Conservation (phyloP, 2,888 invertebrate species). For the Lasioglossum leucozonium region DNA sequence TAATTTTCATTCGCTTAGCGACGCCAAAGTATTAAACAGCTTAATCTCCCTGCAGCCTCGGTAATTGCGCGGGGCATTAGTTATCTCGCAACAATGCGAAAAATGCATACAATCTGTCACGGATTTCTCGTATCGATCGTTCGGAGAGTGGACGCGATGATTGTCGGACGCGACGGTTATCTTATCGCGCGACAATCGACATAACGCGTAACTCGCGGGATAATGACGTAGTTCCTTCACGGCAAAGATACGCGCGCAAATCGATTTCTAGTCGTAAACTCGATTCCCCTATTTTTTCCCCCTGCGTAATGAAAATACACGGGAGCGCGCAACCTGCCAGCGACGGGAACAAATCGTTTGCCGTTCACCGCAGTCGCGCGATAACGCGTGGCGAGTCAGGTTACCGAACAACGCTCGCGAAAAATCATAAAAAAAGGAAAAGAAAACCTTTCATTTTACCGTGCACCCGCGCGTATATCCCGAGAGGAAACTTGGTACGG, state of each 20-base stretch:
- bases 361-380: conserved; percentile 18
- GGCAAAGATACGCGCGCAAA: conserved; percentile 19
- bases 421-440: neutral
- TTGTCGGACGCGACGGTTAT: conserved; percentile 51
- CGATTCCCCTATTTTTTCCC: conserved; percentile 4
- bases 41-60: neutral
- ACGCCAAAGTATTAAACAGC: neutral
- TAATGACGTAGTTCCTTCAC: conserved; percentile 50
- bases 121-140: conserved; percentile 43
- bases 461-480: neutral
- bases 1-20: neutral
- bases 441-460: neutral
- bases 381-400: conserved; percentile 34
- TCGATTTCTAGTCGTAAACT: conserved; percentile 35
- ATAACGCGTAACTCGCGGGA: conserved; percentile 11
- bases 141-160: conserved; percentile 22
- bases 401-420: neutral
- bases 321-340: conserved; percentile 7
- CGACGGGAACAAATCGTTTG: conserved; percentile 46
- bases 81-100: neutral
- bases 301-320: conserved; percentile 17
- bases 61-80: neutral
- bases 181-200: conserved; percentile 58
- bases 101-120: conserved; percentile 17
- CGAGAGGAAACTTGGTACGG: conserved; percentile 24